phyloP scores from a whole-genome alignment of 1,140 invertebrate genomes.

The Drosophila sturtevanti region DNA sequence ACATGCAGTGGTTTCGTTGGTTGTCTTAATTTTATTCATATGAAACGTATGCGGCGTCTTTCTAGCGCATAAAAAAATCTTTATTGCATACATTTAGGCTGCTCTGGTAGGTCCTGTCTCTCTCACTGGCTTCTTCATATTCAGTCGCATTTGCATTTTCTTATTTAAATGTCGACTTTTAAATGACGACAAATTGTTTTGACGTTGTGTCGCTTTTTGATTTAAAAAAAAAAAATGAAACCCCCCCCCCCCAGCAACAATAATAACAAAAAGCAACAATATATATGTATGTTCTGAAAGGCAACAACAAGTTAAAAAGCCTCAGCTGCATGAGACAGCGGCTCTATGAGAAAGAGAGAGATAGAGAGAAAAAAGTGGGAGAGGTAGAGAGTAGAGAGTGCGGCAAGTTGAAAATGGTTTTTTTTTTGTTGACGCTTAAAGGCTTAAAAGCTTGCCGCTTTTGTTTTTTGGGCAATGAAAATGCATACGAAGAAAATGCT shows the following conservation, averaged over 20 bases:
- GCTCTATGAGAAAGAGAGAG: neutral
- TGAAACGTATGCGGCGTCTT: constrained; percentile 71
- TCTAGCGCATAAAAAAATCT: constrained; percentile 70
- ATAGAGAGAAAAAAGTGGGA: neutral
- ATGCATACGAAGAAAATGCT: constrained; percentile 30
- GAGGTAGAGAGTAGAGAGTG: neutral
- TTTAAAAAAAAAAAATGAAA: constrained; percentile 63
- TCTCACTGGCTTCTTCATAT: constrained; percentile 31
- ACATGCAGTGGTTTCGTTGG: constrained; percentile 17
- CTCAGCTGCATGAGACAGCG: constrained; percentile 13
- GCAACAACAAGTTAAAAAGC: constrained; percentile 58
- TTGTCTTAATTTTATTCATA: constrained; percentile 74
- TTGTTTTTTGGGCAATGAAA: constrained; percentile 39
- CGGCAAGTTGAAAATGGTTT: constrained; percentile 57
- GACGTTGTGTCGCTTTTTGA: constrained; percentile 80
- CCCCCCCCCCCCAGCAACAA: constrained; percentile 21
- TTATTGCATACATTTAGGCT: constrained; percentile 77
- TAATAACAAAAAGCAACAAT: constrained; percentile 4
- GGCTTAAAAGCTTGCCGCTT: constrained; percentile 62
- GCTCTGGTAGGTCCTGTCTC: constrained; percentile 32
- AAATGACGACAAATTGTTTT: constrained; percentile 81
- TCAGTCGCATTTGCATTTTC: constrained; percentile 72
- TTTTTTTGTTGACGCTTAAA: constrained; percentile 53
- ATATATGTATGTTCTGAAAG: constrained; percentile 29
- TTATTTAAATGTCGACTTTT: constrained; percentile 81